Conservation (phyloP, 2,888 invertebrate genomes). For the Cheilosia grossa region DNA sequence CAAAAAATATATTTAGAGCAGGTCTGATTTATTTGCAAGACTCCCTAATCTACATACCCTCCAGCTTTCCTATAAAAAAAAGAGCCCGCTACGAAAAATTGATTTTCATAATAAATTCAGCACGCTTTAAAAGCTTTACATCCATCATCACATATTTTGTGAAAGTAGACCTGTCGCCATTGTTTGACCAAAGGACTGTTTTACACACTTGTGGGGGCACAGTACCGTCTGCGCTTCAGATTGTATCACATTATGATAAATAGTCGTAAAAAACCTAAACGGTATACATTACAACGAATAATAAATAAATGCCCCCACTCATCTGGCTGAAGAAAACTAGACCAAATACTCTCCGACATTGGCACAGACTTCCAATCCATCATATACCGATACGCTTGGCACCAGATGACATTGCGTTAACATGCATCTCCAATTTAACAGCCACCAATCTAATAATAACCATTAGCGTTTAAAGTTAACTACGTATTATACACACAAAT, state of each 20-base stretch:
- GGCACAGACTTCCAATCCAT: not conserved
- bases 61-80: no score
- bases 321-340: conserved; percentile 8
- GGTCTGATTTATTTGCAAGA: no score
- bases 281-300: conserved; percentile 16
- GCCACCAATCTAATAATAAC: conserved; percentile 39
- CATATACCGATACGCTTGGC: not conserved
- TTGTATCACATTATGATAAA: conserved; percentile 5
- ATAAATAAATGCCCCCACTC: not conserved
- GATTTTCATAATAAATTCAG: no score
- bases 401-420: conserved; percentile 29
- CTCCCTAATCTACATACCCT: no score
- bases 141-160: not conserved
- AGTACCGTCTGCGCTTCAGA: not conserved
- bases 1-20: no score
- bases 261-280: conserved; percentile 7
- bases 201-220: not conserved
- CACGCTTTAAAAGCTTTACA: no score
- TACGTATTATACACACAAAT: conserved; percentile 1
- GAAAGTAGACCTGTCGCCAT: conserved; percentile 1
- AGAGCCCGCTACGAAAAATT: no score
- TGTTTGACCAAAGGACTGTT: conserved; percentile 1
- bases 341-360: not conserved
- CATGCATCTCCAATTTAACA: conserved; percentile 34
- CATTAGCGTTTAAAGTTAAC: conserved; percentile 13